Base-by-base conservation (phyloP, 2,797 vertebrate species). In the Anabacerthia variegaticeps region DNA sequence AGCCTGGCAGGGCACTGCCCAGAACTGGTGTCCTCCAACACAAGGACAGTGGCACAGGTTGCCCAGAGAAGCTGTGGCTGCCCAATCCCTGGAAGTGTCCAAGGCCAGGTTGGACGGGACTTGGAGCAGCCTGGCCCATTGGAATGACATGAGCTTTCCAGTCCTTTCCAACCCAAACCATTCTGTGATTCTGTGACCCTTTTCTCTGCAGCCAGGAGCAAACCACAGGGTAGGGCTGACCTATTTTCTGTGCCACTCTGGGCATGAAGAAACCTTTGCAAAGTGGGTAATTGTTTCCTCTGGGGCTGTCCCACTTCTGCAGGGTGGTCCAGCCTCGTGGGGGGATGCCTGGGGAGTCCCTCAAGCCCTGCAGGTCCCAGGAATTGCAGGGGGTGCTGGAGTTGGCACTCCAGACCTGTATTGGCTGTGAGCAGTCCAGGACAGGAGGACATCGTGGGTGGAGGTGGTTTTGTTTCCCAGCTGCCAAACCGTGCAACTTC, bases 141-240 rank as follows among this genome's bases (percentile, higher is more conserved):
- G 68, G 49, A 24, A 71, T 13, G 16, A 24, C 28, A 19, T 69
- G 36, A 24, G 13, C 22, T 41, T 41, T 32, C 30, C 32, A 16
- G 6, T 63, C 30, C 2, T 4, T 54, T 39, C 30, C 66, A 55
- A 5, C 34, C 5, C 30, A 48, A 49, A 36, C 12, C 30, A 22
- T 5, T 12, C 36, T 30, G 32, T 22, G 68, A 55, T 49, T 71
- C 66, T 10, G 4, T 39, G 41, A 34, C 30, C 17, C 34, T 67
- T 78, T 52, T 49, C 12, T 34, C 44, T n/a, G 44, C 27, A 51
- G 24, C 5, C 37, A 30, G n/a, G 41, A 44, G 27, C 0, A 0
- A 52, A 22, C 14, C 63, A 49, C 58, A 24, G 28, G 10, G 22
- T 22, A 26, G 18, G 12, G 72, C 36, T 59, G 30, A 36, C 30